Base-by-base conservation (phyloP, 2,797 vertebrate genomes). In the Sebastes taczanowskii region DNA sequence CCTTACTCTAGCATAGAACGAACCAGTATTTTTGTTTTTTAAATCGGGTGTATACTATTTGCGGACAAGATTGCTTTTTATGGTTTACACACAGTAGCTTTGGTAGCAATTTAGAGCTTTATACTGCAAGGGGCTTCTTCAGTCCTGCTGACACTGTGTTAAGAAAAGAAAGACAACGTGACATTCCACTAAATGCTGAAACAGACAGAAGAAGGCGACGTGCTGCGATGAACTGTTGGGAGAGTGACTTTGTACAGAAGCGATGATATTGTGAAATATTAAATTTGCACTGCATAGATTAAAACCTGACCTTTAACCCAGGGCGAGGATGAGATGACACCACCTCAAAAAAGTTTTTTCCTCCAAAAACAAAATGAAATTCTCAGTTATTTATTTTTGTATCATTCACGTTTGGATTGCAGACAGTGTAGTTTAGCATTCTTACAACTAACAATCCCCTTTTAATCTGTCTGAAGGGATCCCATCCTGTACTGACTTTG, bases 301-400 rank as follows among this genome's bases (percentile, higher is more conserved):
- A 53, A 75, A 83, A 80, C 46, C 75, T 74, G 67, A 82, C 63
- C 83, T 71, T 42, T 68, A 64, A 78, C 55, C 70, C 29, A 55
- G 22, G 46, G 55, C 63, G 64, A 81, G 58, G 67, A 38, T 64
- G 61, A 74, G 64, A 72, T 69, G 27, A 80, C 34, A 76, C 64
- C 73, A 64, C 68, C 75, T 75, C 53, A 65, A 34, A 77, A 71
- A 38, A 80, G 49, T 82, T 67, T 79, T 60, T 60, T 68, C 49
- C 71, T 80, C 63, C 59, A 78, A 74, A 74, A 86, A 66, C 32
- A 69, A 83, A 82, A 80, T 34, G 13, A 81, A 86, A 85, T 56
- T 73, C 58, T 91, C 65, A 65, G 61, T 82, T 92, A 93, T 94
- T 94, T 92, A 93, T 93, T 93, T 94, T 93, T 94, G 77, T 94